Evolutionary conservation across 2,797 vertebrate species (phyloP).

Genomic region (Rhabdomys pumilio): DNA sequence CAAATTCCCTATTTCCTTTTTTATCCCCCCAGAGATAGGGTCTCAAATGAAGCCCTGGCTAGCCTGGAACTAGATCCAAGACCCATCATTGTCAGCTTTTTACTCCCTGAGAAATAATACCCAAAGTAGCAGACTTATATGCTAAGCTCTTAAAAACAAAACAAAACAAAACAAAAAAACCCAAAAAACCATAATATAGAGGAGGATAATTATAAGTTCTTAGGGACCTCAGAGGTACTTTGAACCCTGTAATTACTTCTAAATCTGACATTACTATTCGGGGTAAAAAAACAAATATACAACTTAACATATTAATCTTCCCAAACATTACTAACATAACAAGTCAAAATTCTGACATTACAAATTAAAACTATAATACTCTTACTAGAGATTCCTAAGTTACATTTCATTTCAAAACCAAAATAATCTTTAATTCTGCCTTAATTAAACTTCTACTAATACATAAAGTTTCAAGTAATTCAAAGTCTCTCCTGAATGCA

Average conservation of each 20-base stretch:
- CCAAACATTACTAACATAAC: background rate
- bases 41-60: background rate
- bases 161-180: background rate
- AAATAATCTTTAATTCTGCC: constrained; percentile 10
- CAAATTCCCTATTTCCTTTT: background rate
- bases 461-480: constrained; percentile 9
- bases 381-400: background rate
- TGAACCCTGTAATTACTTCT: constrained; percentile 53
- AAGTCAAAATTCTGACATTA: constrained; percentile 51
- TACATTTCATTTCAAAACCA: constrained; percentile 13
- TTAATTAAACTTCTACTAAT: constrained; percentile 31
- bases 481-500: background rate
- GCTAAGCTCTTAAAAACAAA: background rate
- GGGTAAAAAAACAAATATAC: constrained; percentile 14
- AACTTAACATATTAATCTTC: constrained; percentile 53
- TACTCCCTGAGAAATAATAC: constrained; percentile 16
- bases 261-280: constrained; percentile 33
- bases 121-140: constrained; percentile 8
- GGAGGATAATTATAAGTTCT: constrained; percentile 46
- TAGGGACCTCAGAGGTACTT: constrained; percentile 31
- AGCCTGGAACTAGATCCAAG: background rate
- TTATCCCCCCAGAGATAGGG: background rate
- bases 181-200: constrained; percentile 20
- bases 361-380: background rate
- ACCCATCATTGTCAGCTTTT: background rate